phyloP scores from a whole-genome alignment of 2,113 vertebrate species.

The Carassius carassius region DNA sequence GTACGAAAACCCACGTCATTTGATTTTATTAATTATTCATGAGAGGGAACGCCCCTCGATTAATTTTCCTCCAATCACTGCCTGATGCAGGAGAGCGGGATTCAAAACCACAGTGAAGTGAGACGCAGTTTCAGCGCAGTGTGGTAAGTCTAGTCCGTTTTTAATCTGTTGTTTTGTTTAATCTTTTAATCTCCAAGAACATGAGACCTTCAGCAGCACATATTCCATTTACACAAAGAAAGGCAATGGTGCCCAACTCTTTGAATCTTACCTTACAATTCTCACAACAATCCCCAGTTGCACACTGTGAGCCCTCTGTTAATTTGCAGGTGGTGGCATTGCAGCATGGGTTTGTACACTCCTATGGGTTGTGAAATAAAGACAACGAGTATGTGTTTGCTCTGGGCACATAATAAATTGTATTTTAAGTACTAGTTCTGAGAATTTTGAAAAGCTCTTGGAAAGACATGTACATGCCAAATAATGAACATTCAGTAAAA shows the following conservation, averaged over 20 bases:
- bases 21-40: not conserved
- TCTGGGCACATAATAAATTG: not conserved
- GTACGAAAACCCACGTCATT: not conserved
- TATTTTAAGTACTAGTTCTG: not conserved
- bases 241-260: not conserved
- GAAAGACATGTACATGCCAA: not conserved
- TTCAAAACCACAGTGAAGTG: not conserved
- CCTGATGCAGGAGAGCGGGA: not conserved
- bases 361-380: slow-evolving; percentile 60
- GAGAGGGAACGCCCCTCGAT: not conserved
- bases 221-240: not conserved
- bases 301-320: slow-evolving; percentile 64
- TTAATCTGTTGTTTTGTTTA: not conserved
- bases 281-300: slow-evolving; percentile 72
- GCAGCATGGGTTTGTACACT: slow-evolving; percentile 78
- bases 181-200: too few relatives aligned
- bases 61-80: not conserved
- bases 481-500: not conserved
- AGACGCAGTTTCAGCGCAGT: not conserved
- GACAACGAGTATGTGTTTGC: not conserved
- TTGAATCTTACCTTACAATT: slow-evolving; percentile 72
- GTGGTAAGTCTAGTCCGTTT: too few relatives aligned
- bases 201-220: too few relatives aligned
- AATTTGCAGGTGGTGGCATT: slow-evolving; percentile 74
- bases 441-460: not conserved